Conservation (phyloP, 2,797 vertebrate genomes). For the Glyptemys insculpta region DNA sequence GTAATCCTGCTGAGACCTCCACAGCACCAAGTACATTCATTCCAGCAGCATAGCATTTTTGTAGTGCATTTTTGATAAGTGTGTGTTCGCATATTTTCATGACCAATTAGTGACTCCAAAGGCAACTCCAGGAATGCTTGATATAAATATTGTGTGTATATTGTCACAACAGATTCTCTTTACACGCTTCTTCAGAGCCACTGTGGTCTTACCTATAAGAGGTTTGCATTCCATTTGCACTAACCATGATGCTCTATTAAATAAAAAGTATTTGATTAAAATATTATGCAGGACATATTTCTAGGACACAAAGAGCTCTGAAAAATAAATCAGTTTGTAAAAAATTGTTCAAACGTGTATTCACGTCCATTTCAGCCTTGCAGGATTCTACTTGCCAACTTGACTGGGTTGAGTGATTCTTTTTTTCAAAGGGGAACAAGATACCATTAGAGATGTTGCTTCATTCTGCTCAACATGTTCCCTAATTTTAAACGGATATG, state of each 20-base stretch:
- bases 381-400: conserved; percentile 24
- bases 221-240: background rate
- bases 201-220: conserved; percentile 36
- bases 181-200: conserved; percentile 39
- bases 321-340: conserved; percentile 31
- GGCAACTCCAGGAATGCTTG: conserved; percentile 18
- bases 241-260: background rate
- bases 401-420: background rate
- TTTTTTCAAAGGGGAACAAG: background rate
- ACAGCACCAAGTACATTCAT: background rate
- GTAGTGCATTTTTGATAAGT: conserved; percentile 44
- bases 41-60: conserved; percentile 51
- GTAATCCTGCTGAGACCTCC: too few species aligned
- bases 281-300: background rate
- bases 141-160: conserved; percentile 61
- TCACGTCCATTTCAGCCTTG: conserved; percentile 18
- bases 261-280: conserved; percentile 47
- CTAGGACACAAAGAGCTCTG: background rate
- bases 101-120: conserved; percentile 67
- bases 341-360: background rate
- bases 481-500: background rate
- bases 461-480: conserved; percentile 20
- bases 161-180: conserved; percentile 54
- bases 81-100: conserved; percentile 58
- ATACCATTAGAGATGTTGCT: conserved; percentile 16